phyloP scores from a whole-genome alignment of 2,888 invertebrate species.

The Andrena flavipes region DNA sequence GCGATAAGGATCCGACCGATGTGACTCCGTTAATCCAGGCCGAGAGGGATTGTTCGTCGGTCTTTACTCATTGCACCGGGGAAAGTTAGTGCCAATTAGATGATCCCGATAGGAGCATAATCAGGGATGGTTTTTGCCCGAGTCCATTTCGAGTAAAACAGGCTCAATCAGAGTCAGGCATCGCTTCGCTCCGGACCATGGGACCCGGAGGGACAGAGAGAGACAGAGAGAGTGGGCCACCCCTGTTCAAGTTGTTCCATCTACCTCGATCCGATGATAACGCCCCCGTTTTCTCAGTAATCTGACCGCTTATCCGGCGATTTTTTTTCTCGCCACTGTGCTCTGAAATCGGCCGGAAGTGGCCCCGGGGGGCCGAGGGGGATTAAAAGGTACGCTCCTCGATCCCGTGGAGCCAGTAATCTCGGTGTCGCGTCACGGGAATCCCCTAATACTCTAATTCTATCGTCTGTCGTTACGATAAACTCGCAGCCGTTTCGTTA shows the following conservation, averaged over 20 bases:
- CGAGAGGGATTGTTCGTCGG: conserved; percentile 21
- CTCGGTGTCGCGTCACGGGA: conserved; percentile 44
- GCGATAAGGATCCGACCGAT: conserved; percentile 22
- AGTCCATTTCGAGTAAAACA: conserved; percentile 74
- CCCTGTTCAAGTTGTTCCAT: conserved; percentile 58
- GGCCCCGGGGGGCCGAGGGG: neutral
- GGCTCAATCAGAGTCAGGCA: conserved; percentile 76
- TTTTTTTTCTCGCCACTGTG: conserved; percentile 56
- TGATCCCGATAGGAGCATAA: conserved; percentile 75
- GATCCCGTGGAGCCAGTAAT: conserved; percentile 41
- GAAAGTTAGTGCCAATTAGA: conserved; percentile 60
- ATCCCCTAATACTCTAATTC: conserved; percentile 44
- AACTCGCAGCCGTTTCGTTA: conserved; percentile 4
- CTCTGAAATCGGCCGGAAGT: conserved; percentile 64
- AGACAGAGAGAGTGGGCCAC: neutral
- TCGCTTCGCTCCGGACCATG: conserved; percentile 54
- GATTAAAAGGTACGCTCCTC: conserved; percentile 60
- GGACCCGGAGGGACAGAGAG: neutral
- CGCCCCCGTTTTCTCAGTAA: conserved; percentile 53
- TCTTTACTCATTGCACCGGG: conserved; percentile 29
- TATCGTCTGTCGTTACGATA: conserved; percentile 35
- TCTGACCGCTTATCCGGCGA: conserved; percentile 65
- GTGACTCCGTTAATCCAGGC: conserved; percentile 39
- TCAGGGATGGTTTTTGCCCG: conserved; percentile 76
- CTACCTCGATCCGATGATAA: conserved; percentile 62